Conservation (phyloP, 2,797 vertebrate genomes). For the Acrossocheilus wenchowensis region DNA sequence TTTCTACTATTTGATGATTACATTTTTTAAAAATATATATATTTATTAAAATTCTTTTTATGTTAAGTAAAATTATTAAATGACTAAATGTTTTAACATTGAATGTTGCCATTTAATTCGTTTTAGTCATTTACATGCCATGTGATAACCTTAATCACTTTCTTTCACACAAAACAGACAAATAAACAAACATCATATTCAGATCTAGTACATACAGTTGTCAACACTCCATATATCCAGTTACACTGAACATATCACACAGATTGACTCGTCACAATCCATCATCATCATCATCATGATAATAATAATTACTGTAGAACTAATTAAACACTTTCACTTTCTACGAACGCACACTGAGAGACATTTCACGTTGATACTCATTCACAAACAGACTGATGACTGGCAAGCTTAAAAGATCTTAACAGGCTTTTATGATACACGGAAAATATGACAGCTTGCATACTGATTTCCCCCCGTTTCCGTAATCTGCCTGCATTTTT, state of each 20-base stretch:
- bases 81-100: not conserved
- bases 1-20: not conserved
- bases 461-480: conserved; percentile 42
- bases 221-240: not conserved
- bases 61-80: not conserved
- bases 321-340: conserved; percentile 43
- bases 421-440: conserved; percentile 36
- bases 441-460: conserved; percentile 39
- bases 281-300: conserved; percentile 36
- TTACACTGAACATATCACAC: conserved; percentile 29
- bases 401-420: conserved; percentile 45
- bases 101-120: not conserved
- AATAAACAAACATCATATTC: conserved; percentile 3
- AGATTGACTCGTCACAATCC: conserved; percentile 34
- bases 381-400: conserved; percentile 36
- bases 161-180: not conserved
- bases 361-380: conserved; percentile 35
- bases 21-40: too few species aligned
- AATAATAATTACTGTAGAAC: conserved; percentile 33
- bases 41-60: not conserved
- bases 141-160: not conserved
- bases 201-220: not conserved
- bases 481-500: conserved; percentile 26
- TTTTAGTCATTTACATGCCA: not conserved
- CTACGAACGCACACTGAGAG: conserved; percentile 50